Evolutionary conservation across 2,888 invertebrate species (phyloP).

Genomic region (Mechanitis mazaeus): DNA sequence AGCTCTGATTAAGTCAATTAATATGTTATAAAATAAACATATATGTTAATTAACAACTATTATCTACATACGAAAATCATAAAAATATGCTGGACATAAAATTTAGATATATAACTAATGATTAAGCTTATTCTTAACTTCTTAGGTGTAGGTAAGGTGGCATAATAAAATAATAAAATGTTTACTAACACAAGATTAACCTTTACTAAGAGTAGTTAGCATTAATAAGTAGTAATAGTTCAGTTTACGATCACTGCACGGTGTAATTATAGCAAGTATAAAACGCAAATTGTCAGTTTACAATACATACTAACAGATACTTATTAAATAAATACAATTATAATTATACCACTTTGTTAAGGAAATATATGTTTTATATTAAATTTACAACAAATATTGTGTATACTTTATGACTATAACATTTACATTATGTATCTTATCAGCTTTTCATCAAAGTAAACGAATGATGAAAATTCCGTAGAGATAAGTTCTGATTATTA

Average conservation of each 20-base stretch:
- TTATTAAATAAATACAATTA: too few species aligned
- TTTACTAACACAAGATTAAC: neutral
- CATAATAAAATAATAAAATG: neutral
- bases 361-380: too few species aligned
- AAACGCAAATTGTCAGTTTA: neutral
- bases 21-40: neutral
- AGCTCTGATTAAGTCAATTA: too few species aligned
- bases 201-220: slow-evolving; percentile 1
- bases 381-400: neutral
- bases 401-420: neutral
- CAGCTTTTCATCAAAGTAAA: slow-evolving; percentile 18
- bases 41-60: neutral
- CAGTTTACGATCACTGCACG: slow-evolving; percentile 1
- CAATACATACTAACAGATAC: neutral
- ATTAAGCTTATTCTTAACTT: too few species aligned
- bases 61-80: too few species aligned
- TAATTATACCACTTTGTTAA: too few species aligned
- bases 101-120: neutral
- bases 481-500: neutral
- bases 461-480: slow-evolving; percentile 12
- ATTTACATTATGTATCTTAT: slow-evolving; percentile 3
- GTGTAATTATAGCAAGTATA: neutral
- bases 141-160: too few species aligned
- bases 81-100: too few species aligned
- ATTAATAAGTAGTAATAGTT: neutral